phyloP scores from a whole-genome alignment of 2,797 vertebrate species.

The Epinephelus awoara region DNA sequence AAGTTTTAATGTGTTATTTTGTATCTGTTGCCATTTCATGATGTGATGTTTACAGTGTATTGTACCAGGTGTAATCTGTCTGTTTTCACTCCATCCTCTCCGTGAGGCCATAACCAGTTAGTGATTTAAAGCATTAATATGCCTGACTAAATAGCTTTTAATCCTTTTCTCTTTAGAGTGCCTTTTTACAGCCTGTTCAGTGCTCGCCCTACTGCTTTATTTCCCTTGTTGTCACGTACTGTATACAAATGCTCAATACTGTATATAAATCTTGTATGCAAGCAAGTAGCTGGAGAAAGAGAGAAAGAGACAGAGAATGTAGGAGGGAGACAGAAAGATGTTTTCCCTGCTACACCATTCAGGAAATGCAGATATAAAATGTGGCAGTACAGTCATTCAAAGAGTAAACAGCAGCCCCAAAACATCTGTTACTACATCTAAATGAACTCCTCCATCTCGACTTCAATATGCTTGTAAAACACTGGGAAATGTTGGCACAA shows the following conservation, averaged over 20 bases:
- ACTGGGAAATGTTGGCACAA: neutral
- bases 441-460: neutral
- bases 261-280: neutral
- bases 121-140: neutral
- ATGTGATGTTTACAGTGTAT: neutral
- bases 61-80: no score
- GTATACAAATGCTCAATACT: neutral
- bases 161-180: slow-evolving; percentile 2
- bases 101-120: neutral
- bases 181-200: neutral
- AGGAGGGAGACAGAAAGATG: neutral
- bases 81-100: neutral
- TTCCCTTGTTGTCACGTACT: neutral
- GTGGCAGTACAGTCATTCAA: neutral
- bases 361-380: neutral
- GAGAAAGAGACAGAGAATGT: neutral
- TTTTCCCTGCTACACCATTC: neutral
- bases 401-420: neutral
- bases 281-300: neutral
- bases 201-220: neutral
- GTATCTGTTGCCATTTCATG: no score
- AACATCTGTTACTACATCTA: neutral
- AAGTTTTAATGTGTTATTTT: no score
- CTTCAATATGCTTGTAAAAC: neutral
- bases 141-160: neutral